A percentile compares a stretch with the other conserved stretches of the same genome.
These are phyloP conservation scores for Apogon talboti DNA, from an alignment of 2,797 vertebrate genomes.

Conservation along the genomic window DNA sequence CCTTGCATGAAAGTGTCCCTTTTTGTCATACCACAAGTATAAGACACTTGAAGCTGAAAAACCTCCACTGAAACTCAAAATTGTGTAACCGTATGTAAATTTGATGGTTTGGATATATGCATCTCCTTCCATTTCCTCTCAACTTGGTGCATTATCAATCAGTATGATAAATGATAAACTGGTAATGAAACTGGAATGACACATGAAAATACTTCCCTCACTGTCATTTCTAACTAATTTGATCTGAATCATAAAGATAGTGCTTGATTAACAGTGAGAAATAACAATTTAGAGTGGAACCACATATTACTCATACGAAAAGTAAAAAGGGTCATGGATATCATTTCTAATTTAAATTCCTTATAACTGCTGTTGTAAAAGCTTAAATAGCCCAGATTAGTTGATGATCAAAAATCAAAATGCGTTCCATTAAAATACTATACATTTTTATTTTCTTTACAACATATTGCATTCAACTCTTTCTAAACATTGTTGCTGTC, in stretches of 20 bases:
- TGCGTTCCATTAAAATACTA: too few relatives aligned
- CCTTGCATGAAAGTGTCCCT: conserved; percentile 26
- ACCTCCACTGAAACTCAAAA: conserved; percentile 35
- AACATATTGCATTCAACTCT: too few relatives aligned
- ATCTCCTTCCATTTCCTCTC: conserved; percentile 4
- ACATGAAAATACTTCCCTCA: too few relatives aligned
- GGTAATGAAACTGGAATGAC: too few relatives aligned
- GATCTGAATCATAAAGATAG: conserved; percentile 40
- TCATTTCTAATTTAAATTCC: background rate
- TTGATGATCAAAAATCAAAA: too few relatives aligned
- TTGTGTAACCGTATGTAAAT: conserved; percentile 48
- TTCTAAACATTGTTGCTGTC: too few relatives aligned
- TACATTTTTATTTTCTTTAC: too few relatives aligned
- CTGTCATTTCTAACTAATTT: background rate
- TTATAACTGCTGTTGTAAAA: background rate
- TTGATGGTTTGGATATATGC: background rate
- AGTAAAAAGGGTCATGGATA: too few relatives aligned
- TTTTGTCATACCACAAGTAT: conserved; percentile 48
- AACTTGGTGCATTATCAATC: conserved; percentile 17
- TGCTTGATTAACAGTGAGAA: conserved; percentile 14
- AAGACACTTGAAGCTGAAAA: conserved; percentile 28
- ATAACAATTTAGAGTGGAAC: background rate
- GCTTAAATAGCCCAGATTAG: too few relatives aligned
- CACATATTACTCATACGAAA: conserved; percentile 3
- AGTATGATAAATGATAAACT: conserved; percentile 10